Evolutionary conservation across 2,797 vertebrate genomes (phyloP), one percentile per base, ranked within the genome.

Genomic region (Crenuchus spilurus): DNA sequence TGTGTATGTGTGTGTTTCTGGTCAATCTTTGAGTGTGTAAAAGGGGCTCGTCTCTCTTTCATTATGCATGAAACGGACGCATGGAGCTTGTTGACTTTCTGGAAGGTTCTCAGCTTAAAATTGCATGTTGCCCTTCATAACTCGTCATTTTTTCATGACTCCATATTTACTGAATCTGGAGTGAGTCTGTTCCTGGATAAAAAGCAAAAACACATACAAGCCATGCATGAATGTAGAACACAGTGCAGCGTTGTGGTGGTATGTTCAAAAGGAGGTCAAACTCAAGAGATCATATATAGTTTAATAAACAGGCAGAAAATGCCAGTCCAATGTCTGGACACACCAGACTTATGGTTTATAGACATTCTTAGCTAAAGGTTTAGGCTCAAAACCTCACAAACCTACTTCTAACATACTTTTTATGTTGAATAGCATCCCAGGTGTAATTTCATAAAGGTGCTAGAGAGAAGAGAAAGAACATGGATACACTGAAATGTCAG

Each of bases 61-160:
- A 82, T 82, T 77, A 79, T 82, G 77, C 42, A 79, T 54, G 30
- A 52, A 20, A 13, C 48, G n/a, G 49, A 54, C 18, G 55, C 44
- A 18, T 79, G 74, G 44, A 73, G 82, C 78, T 81, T 76, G 80
- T 86, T 89, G 88, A 89, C 86, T 88, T 88, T 87, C 82, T 70
- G 79, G 78, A 87, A 83, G 80, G 75, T 87, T 89, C 82, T 72
- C 10, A 16, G 81, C 85, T 75, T 87, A 90, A 90, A 90, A 91
- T 89, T 90, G 86, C 78, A 10, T 82, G 84, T 86, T 89, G 84
- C 84, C 80, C 86, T 87, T 87, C 74, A 70, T 20, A 63, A 55
- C 81, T 88, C 74, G 62, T 89, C 75, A 87, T 85, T 90, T 88
- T 91, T 92, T 92, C 57, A 92, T 90, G 89, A 91, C 70, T 76